phyloP scores from a whole-genome alignment of 2,113 vertebrate genomes.

The Capreolus pygargus region DNA sequence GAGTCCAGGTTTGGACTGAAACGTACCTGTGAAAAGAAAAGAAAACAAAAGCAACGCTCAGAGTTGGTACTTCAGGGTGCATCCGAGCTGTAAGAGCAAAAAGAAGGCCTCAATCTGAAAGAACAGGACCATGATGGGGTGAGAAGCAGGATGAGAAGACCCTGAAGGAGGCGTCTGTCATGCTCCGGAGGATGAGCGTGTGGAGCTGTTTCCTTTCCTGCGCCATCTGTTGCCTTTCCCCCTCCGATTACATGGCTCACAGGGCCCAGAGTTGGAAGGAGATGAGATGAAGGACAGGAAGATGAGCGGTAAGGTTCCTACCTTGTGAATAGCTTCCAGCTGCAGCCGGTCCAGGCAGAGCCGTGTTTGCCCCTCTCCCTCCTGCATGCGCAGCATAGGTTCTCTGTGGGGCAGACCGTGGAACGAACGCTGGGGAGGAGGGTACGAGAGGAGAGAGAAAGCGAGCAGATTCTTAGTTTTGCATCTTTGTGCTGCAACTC shows the following conservation, averaged over 20 bases:
- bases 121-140: not conserved
- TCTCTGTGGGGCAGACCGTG: slow-evolving; percentile 77
- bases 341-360: slow-evolving; percentile 88
- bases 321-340: slow-evolving; percentile 91
- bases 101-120: not conserved
- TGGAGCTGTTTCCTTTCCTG: not conserved
- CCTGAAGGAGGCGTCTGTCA: not conserved
- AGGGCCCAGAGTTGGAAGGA: not conserved
- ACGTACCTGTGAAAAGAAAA: slow-evolving; percentile 84
- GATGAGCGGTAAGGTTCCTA: slow-evolving; percentile 57
- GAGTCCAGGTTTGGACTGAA: slow-evolving; percentile 93
- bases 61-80: not conserved
- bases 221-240: not conserved
- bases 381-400: slow-evolving; percentile 85
- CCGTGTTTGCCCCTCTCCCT: slow-evolving; percentile 82
- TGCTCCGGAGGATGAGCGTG: not conserved
- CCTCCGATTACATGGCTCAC: not conserved
- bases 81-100: not conserved
- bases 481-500: not conserved
- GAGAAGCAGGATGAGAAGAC: not conserved
- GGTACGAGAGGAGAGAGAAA: not conserved
- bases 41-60: not conserved
- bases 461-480: not conserved
- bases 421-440: slow-evolving; percentile 82
- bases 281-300: not conserved